Conservation (phyloP, 1,140 invertebrate species). For the Hylyphantes graminicola region DNA sequence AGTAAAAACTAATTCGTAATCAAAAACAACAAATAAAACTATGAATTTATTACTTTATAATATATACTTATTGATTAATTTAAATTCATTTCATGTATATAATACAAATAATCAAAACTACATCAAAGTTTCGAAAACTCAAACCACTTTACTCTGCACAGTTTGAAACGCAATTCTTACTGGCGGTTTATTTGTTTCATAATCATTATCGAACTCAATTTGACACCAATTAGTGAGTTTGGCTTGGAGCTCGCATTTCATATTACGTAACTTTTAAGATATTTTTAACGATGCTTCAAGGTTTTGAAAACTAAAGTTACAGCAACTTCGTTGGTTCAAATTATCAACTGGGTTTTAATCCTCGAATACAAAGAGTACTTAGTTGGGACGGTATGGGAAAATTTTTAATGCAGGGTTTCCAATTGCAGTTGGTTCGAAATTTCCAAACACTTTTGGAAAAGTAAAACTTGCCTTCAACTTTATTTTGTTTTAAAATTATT, state of each 20-base stretch:
- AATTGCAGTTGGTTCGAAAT: no score
- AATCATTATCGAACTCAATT: conserved; percentile 50
- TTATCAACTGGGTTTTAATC: neutral
- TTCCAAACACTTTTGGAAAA: no score
- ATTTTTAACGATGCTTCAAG: conserved; percentile 13
- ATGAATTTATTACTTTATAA: no score
- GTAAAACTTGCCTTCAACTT: no score
- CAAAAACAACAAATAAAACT: no score
- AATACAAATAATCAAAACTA: neutral
- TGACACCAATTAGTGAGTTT: conserved; percentile 43
- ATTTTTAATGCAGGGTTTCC: no score
- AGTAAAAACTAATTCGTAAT: no score
- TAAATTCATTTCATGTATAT: no score
- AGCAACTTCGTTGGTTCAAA: neutral
- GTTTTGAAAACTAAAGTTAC: conserved; percentile 2
- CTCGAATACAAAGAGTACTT: no score
- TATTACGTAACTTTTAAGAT: conserved; percentile 9
- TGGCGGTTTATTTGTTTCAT: conserved; percentile 40
- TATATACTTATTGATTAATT: no score
- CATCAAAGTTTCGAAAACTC: neutral
- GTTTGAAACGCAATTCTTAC: neutral
- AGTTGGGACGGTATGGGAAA: no score
- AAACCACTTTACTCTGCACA: conserved; percentile 9
- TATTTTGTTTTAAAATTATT: no score
- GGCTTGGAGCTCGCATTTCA: conserved; percentile 37